These are phyloP conservation scores for Ormyrus thymus DNA, from an alignment of 2,888 invertebrate species.

Conservation along the genomic window DNA sequence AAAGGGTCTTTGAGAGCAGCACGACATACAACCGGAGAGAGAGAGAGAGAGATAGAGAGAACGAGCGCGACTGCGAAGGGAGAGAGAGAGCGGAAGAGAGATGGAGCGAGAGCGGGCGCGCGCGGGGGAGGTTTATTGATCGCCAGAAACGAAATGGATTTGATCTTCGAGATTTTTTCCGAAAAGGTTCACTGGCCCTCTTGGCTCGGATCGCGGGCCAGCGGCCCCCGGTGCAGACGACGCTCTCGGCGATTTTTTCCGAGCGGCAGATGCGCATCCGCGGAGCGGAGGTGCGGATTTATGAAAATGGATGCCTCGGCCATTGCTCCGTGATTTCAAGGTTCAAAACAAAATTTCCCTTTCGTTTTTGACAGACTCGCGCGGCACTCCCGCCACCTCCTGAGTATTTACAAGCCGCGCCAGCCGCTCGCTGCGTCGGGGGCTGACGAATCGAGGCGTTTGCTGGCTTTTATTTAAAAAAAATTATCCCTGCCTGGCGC, in stretches of 20 bases:
- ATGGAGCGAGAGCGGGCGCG: not conserved
- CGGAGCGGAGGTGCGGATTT: conserved; percentile 12
- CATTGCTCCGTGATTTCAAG: conserved; percentile 48
- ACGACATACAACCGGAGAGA: conserved; percentile 2
- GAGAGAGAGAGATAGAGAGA: not conserved
- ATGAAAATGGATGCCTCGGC: conserved; percentile 52
- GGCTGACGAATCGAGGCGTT: no score
- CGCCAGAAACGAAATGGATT: conserved; percentile 36
- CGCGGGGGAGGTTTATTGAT: conserved; percentile 51
- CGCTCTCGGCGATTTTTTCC: no score
- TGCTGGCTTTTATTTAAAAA: no score
- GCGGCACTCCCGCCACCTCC: conserved; percentile 2
- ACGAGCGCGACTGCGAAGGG: not conserved
- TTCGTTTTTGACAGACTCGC: not conserved
- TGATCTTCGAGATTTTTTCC: conserved; percentile 27
- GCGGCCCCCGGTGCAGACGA: no score
- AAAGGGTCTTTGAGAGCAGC: conserved; percentile 27
- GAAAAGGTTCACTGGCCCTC: not conserved
- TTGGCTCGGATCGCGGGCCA: no score
- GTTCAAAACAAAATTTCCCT: conserved; percentile 44
- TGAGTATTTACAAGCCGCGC: not conserved
- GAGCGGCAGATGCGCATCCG: not conserved
- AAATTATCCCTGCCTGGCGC: no score
- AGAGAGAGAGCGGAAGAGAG: conserved; percentile 25
- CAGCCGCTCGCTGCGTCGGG: no score